Conservation (phyloP, 1,140 invertebrate species). For the Grapholita molesta region DNA sequence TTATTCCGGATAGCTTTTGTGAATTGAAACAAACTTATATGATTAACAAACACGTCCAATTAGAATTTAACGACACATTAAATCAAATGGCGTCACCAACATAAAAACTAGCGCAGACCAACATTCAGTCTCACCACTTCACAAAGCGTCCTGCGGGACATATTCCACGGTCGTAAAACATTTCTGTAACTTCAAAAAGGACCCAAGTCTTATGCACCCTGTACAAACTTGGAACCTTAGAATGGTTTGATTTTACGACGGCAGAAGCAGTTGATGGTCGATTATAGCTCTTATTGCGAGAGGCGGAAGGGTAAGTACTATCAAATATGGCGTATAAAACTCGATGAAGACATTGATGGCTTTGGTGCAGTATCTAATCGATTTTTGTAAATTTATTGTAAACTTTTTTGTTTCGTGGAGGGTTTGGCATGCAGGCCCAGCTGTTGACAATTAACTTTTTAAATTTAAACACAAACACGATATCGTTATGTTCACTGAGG, state of each 20-base stretch:
- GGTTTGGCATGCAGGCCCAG: too few species aligned
- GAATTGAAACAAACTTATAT: neutral
- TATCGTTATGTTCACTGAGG: too few species aligned
- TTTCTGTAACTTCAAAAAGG: neutral
- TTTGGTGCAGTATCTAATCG: neutral
- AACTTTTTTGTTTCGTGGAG: neutral
- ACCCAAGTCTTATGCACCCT: neutral
- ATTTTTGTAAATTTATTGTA: neutral
- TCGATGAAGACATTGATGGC: neutral
- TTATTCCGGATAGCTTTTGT: too few species aligned
- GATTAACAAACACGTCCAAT: neutral
- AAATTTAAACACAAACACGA: too few species aligned
- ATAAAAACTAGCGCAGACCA: neutral
- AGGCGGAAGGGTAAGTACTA: neutral
- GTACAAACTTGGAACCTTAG: neutral
- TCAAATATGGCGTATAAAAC: neutral
- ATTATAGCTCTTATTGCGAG: neutral
- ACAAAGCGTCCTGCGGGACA: slow-evolving; percentile 4
- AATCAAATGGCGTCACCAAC: neutral
- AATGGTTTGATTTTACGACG: neutral
- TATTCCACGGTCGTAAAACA: slow-evolving; percentile 11
- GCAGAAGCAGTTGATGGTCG: neutral
- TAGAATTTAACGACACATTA: neutral
- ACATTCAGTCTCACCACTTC: neutral
- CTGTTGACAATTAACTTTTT: too few species aligned